phyloP scores from a whole-genome alignment of 1,140 invertebrate genomes.

The Euura lappo region DNA sequence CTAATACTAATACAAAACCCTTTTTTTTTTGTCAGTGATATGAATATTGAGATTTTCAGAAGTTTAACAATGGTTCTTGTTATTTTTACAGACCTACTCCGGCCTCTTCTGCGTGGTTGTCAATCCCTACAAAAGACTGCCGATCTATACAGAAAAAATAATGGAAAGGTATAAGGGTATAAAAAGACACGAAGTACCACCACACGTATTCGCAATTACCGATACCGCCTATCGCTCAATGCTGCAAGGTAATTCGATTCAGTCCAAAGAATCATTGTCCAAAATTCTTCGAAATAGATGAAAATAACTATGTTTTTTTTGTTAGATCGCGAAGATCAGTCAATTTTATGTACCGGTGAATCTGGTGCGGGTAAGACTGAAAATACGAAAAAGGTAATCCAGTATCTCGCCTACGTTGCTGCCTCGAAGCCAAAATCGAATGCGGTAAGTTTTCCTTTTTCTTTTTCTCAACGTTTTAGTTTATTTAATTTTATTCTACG shows the following conservation, averaged over 20 bases:
- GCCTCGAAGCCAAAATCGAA: slow-evolving; percentile 93
- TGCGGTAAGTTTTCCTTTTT: slow-evolving; percentile 73
- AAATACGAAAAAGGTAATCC: slow-evolving; percentile 99
- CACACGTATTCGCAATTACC: slow-evolving; percentile 99
- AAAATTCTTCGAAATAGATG: no score
- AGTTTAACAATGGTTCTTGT: no score
- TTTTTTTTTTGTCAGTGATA: no score
- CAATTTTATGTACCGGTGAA: slow-evolving; percentile 99
- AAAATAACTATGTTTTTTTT: slow-evolving; percentile 28
- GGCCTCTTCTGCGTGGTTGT: slow-evolving; percentile 99
- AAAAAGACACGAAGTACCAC: slow-evolving; percentile 98
- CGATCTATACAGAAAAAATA: slow-evolving; percentile 99
- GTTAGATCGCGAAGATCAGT: slow-evolving; percentile 98
- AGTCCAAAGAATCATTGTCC: no score
- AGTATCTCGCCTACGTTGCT: slow-evolving; percentile 98
- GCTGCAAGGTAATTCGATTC: slow-evolving; percentile 87
- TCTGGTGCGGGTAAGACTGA: slow-evolving; percentile 99
- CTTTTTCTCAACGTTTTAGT: slow-evolving; percentile 3
- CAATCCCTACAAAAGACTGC: slow-evolving; percentile 98
- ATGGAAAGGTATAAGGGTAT: slow-evolving; percentile 99
- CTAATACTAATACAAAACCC: no score
- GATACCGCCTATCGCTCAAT: slow-evolving; percentile 98
- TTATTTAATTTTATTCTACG: background rate
- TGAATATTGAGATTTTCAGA: no score
- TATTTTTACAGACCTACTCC: slow-evolving; percentile 91